Conservation (phyloP, 2,797 vertebrate genomes). For the Orientallactaga sibirica region DNA sequence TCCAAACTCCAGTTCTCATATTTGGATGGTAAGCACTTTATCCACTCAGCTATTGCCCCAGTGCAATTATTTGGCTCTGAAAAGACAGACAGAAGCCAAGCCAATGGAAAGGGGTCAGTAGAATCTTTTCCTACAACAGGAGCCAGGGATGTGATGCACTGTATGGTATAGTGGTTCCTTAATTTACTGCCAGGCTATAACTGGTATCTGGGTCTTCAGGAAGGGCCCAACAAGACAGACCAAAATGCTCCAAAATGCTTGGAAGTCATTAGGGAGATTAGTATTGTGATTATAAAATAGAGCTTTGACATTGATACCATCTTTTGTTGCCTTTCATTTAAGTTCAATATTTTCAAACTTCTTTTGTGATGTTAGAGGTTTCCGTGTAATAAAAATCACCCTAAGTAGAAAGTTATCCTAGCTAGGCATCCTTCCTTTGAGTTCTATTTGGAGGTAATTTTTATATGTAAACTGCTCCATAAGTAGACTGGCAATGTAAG, state of each 20-base stretch:
- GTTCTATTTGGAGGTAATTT: background rate
- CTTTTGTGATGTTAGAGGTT: background rate
- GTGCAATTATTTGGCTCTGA: constrained; percentile 16
- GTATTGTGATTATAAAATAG: background rate
- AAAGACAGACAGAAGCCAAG: constrained; percentile 65
- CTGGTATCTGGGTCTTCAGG: accelerated
- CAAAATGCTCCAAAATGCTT: background rate
- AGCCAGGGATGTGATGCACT: constrained; percentile 48
- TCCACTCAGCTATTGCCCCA: too few species aligned
- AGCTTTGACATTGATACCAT: background rate
- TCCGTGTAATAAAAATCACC: background rate
- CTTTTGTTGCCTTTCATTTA: background rate
- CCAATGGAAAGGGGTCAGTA: background rate
- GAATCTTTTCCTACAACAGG: background rate
- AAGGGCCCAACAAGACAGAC: background rate
- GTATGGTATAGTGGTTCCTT: background rate
- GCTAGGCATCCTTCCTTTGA: background rate
- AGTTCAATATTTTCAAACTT: background rate
- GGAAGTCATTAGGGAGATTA: background rate
- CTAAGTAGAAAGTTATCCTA: background rate
- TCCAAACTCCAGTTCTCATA: too few species aligned
- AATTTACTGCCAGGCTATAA: accelerated
- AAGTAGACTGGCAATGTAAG: background rate
- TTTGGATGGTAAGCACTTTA: too few species aligned
- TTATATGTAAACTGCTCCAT: background rate